Conservation (phyloP, 2,113 vertebrate genomes). For the Emydocephalus ijimae region DNA sequence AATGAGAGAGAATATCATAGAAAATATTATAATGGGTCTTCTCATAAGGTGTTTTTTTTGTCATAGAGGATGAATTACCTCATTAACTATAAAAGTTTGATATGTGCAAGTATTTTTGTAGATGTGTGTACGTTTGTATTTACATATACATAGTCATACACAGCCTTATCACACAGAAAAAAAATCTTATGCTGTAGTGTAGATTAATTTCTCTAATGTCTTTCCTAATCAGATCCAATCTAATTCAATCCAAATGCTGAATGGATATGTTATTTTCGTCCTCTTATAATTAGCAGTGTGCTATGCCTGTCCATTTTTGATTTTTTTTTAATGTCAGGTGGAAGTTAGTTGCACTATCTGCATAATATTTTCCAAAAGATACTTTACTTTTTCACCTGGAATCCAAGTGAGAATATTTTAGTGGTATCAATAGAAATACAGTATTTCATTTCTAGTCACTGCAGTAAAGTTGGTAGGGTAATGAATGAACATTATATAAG, state of each 20-base stretch:
- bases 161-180: not conserved
- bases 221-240: not conserved
- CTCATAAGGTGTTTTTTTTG: constrained; percentile 23
- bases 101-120: not conserved
- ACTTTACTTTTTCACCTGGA: not conserved
- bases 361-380: too few species aligned
- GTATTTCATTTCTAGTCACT: not conserved
- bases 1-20: constrained; percentile 12
- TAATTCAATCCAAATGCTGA: not conserved
- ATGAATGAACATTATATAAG: not conserved
- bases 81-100: constrained; percentile 29
- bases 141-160: not conserved
- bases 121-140: not conserved
- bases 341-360: not conserved
- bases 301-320: not conserved
- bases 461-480: not conserved
- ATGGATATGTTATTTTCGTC: too few species aligned
- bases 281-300: not conserved
- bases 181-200: rapidly evolving
- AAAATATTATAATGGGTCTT: not conserved
- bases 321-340: not conserved
- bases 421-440: not conserved
- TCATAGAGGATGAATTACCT: constrained; percentile 8
- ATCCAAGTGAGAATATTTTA: not conserved
- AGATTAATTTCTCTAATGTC: rapidly evolving